Conservation (phyloP, 2,888 invertebrate species). For the Aphelenchoides bicaudatus region DNA sequence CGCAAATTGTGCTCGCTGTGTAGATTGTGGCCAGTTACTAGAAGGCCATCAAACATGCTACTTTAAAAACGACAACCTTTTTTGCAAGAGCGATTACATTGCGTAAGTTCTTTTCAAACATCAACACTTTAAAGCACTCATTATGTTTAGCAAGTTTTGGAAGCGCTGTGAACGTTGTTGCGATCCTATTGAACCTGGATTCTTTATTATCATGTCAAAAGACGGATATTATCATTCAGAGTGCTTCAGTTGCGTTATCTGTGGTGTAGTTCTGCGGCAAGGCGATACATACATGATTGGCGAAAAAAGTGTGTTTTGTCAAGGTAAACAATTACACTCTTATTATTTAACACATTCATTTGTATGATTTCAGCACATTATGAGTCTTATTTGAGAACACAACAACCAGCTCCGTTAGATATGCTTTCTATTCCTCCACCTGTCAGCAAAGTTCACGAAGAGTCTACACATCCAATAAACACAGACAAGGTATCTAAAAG, state of each 20-base stretch:
- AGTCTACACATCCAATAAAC: too few species aligned
- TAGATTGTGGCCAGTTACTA: constrained; percentile 27
- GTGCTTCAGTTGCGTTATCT: constrained; percentile 71
- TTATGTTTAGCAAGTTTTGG: constrained; percentile 74
- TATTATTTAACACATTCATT: too few species aligned
- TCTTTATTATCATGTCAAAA: constrained; percentile 83
- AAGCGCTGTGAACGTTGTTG: constrained; percentile 79
- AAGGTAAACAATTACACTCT: too few species aligned
- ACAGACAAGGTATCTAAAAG: too few species aligned
- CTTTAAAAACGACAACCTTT: constrained; percentile 32
- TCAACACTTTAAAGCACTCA: constrained; percentile 8
- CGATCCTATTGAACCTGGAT: constrained; percentile 78
- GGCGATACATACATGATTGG: constrained; percentile 87
- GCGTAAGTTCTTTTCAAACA: constrained; percentile 31
- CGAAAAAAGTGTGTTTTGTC: constrained; percentile 66
- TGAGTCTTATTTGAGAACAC: too few species aligned
- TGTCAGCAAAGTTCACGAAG: too few species aligned
- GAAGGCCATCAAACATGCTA: constrained; percentile 30
- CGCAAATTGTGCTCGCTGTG: constrained; percentile 29
- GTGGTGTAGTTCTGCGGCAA: constrained; percentile 75
- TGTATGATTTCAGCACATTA: too few species aligned
- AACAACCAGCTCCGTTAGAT: too few species aligned
- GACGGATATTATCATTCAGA: constrained; percentile 82
- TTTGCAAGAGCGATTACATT: constrained; percentile 35
- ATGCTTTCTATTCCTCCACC: too few species aligned